A percentile compares a stretch with the other conserved stretches of the same genome.
Evolutionary conservation across 2,888 invertebrate genomes (phyloP).

Genomic region (Nymphalis c-album): DNA sequence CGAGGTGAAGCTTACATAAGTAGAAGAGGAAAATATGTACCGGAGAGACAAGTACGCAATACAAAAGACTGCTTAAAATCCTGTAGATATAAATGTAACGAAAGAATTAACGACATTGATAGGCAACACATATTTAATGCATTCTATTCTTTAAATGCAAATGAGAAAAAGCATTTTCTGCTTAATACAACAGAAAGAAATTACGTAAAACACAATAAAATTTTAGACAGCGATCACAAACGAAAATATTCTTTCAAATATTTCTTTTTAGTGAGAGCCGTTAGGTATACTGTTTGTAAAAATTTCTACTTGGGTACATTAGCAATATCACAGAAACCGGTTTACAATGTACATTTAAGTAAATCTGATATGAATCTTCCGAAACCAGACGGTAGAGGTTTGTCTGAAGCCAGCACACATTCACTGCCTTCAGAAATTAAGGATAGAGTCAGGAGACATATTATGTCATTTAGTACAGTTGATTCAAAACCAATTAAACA

Average conservation of each 20-base stretch:
- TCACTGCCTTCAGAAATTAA: constrained; percentile 62
- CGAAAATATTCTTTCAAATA: constrained; percentile 70
- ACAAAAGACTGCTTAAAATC: constrained; percentile 70
- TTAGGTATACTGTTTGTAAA: constrained; percentile 67
- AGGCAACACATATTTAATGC: constrained; percentile 71
- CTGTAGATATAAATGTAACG: constrained; percentile 72
- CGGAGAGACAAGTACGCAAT: constrained; percentile 60
- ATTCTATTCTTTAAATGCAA: constrained; percentile 67
- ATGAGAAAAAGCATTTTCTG: constrained; percentile 73
- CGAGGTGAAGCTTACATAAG: constrained; percentile 71
- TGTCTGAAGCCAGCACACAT: constrained; percentile 64
- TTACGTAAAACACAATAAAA: constrained; percentile 53
- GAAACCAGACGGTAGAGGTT: constrained; percentile 70
- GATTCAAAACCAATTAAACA: constrained; percentile 64
- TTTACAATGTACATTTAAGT: constrained; percentile 71
- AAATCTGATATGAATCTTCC: constrained; percentile 74
- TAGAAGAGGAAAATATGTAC: constrained; percentile 68
- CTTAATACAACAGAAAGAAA: constrained; percentile 70
- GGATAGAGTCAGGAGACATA: constrained; percentile 66
- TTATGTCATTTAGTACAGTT: constrained; percentile 60
- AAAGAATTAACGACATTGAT: constrained; percentile 63
- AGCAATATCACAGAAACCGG: constrained; percentile 73
- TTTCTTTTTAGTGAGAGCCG: constrained; percentile 65
- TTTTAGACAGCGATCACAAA: constrained; percentile 49
- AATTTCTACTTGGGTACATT: constrained; percentile 74